These are phyloP conservation scores for Leptinotarsa haldemani DNA, from an alignment of 2,888 invertebrate species.

Conservation along the genomic window DNA sequence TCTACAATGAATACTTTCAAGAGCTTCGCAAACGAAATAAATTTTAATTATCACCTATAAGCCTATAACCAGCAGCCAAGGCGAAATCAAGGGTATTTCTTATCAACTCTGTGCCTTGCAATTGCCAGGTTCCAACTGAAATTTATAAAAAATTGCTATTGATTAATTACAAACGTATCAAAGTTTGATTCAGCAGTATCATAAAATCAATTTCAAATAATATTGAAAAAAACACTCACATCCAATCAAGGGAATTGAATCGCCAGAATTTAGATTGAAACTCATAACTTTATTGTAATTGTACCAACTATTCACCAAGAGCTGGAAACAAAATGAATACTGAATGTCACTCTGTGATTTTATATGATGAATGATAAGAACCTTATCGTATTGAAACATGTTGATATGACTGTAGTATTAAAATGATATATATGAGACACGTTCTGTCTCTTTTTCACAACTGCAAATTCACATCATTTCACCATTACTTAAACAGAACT, in stretches of 20 bases:
- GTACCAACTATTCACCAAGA: too few relatives aligned
- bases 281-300: slow-evolving; percentile 46
- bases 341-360: background rate
- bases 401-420: background rate
- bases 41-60: slow-evolving; percentile 71
- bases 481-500: too few relatives aligned
- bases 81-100: slow-evolving; percentile 72
- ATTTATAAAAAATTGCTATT: slow-evolving; percentile 24
- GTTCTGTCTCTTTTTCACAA: too few relatives aligned
- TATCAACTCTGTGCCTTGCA: slow-evolving; percentile 68
- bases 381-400: background rate
- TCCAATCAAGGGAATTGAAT: slow-evolving; percentile 70
- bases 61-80: slow-evolving; percentile 75
- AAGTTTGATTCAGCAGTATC: background rate
- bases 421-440: background rate
- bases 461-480: too few relatives aligned
- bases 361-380: background rate
- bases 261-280: slow-evolving; percentile 65
- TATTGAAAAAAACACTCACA: slow-evolving; percentile 62
- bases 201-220: slow-evolving; percentile 27
- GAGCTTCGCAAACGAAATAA: background rate
- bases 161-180: too few relatives aligned
- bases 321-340: background rate
- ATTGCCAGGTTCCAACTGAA: slow-evolving; percentile 76
- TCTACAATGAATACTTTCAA: slow-evolving; percentile 68